Evolutionary conservation across 1,140 invertebrate genomes (phyloP), one percentile per base, ranked within the genome.

Genomic region (Eciton burchellii): DNA sequence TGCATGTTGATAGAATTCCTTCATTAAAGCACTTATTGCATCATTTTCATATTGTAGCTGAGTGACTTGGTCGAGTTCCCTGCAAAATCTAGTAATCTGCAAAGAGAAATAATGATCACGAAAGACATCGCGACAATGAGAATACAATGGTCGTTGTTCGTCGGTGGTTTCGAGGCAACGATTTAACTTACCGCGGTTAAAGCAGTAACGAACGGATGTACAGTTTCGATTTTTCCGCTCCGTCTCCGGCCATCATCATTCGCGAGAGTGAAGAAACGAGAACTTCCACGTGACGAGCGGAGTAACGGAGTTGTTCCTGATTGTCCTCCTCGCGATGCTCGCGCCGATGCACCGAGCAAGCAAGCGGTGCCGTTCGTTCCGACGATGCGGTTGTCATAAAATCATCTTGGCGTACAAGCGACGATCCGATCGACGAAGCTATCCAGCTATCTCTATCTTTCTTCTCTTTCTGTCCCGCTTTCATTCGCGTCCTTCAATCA

Each of bases 361-460:
- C 63, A 11, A 77, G n/a, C 52, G 66, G 68, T 84, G 87, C 86
- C 86, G 85, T 87, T 86, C 49, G 21, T 71, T 56, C 41, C 41
- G 45, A 62, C 19, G 62, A 54, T 35, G 60, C 84, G 35, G 45
- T 9, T 49, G 71, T 82, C 85, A 43, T 86, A 85, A 86, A 86
- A 82, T 85, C 71, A 45, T n/a, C 70, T 70, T 85, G 29, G 70
- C 11, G 29, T 52, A 11, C 71, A 47, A 72, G 16, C 16, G 35
- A 56, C 49, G 35, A 41, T 41, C 14, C 24, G 49, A 81, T 84
- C 70, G n/a, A 83, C 70, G n/a, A 83, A 72, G 84, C 87, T 70
- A 60, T 47, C 56, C 47, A 35, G 68, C n/a, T 86, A 26, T 73
- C 43, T 52, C 49, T 19, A 0, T 52, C 21, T 72, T 16, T 3